A percentile compares a stretch with the other conserved stretches of the same genome.
These are phyloP conservation scores for Drosophila ezoana DNA, from an alignment of 2,888 invertebrate genomes.

Conservation along the genomic window DNA sequence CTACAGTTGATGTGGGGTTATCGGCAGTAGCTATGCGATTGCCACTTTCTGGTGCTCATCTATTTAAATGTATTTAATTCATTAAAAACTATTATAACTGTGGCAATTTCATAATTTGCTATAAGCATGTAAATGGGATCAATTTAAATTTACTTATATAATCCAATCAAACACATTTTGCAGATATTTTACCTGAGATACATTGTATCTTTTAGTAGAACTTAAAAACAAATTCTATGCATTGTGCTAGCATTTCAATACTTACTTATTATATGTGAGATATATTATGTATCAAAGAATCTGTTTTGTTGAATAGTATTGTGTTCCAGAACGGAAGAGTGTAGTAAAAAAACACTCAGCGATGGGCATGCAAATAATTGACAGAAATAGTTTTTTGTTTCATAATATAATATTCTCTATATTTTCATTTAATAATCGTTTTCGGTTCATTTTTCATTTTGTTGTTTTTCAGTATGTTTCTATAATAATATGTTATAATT, in stretches of 20 bases:
- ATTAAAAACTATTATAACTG: slow-evolving; percentile 5
- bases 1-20: slow-evolving; percentile 38
- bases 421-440: slow-evolving; percentile 80
- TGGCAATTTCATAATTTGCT: slow-evolving; percentile 16
- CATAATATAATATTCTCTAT: slow-evolving; percentile 82
- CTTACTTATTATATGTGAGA: too few relatives aligned
- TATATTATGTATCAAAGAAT: too few relatives aligned
- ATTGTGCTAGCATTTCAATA: too few relatives aligned
- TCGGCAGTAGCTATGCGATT: slow-evolving; percentile 21
- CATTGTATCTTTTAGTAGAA: neutral
- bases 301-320: too few relatives aligned
- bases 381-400: slow-evolving; percentile 35
- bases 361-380: too few relatives aligned
- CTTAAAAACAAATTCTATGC: too few relatives aligned
- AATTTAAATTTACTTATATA: neutral
- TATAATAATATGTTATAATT: slow-evolving; percentile 82
- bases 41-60: slow-evolving; percentile 19
- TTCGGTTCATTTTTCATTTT: slow-evolving; percentile 54
- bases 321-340: too few relatives aligned
- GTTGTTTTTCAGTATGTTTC: slow-evolving; percentile 78
- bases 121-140: neutral
- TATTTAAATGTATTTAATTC: slow-evolving; percentile 24
- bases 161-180: too few relatives aligned
- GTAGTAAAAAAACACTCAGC: too few relatives aligned
- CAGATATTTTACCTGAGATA: neutral